A percentile compares a stretch with the other conserved stretches of the same genome.
Evolutionary conservation across 2,888 invertebrate genomes (phyloP).

Genomic region (Ophion slaviceki): DNA sequence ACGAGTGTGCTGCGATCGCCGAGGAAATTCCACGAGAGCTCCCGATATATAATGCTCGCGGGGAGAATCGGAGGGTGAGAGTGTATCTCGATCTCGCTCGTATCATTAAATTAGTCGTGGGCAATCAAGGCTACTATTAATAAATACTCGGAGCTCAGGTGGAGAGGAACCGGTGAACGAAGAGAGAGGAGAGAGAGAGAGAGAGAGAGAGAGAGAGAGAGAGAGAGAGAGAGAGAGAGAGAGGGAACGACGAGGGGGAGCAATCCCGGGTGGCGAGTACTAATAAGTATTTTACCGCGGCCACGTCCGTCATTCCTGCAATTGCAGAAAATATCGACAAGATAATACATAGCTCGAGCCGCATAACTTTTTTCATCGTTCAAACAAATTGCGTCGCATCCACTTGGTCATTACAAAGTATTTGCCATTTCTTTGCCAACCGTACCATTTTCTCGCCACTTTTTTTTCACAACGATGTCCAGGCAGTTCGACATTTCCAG

Average conservation of each 20-base stretch:
- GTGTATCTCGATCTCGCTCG: constrained; percentile 63
- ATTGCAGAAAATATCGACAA: constrained; percentile 36
- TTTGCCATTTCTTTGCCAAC: too few relatives aligned
- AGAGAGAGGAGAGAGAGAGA: background rate
- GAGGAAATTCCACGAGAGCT: constrained; percentile 43
- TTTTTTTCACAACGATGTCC: too few relatives aligned
- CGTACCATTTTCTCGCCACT: too few relatives aligned
- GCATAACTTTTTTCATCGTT: background rate
- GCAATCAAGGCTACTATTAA: constrained; percentile 72
- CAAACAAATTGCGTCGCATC: too few relatives aligned
- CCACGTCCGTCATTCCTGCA: constrained; percentile 39
- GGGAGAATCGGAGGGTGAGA: constrained; percentile 41
- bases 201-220: background rate
- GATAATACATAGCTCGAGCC: background rate
- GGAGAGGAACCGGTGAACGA: constrained; percentile 3
- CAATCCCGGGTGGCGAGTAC: background rate
- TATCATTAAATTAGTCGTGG: constrained; percentile 78
- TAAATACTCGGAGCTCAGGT: constrained; percentile 55
- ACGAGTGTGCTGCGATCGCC: constrained; percentile 35
- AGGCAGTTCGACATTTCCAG: too few relatives aligned
- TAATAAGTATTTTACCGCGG: constrained; percentile 45
- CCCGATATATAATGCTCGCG: constrained; percentile 43
- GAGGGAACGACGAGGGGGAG: constrained; percentile 20
- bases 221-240: background rate
- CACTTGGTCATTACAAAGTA: too few relatives aligned